A percentile compares a stretch with the other conserved stretches of the same genome.
These are phyloP conservation scores for Chauna torquata DNA, from an alignment of 2,113 vertebrate genomes.

Conservation along the genomic window DNA sequence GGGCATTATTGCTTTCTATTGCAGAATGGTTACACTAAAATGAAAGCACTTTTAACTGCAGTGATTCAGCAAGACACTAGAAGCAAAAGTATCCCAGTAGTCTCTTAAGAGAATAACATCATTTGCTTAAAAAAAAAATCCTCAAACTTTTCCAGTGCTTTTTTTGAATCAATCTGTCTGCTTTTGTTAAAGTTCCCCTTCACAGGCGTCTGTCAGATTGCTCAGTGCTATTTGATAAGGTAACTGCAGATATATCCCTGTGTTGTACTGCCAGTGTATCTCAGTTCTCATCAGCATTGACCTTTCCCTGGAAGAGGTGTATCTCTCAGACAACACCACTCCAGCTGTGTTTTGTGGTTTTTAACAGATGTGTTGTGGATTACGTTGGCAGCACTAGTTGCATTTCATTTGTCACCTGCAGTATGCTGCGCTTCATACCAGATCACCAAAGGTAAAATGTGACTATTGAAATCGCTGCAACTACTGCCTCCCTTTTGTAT, in stretches of 20 bases:
- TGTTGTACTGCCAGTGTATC: background rate
- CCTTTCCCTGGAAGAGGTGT: background rate
- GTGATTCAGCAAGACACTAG: background rate
- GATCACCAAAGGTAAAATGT: background rate
- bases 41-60: background rate
- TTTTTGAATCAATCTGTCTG: background rate
- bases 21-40: background rate
- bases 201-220: background rate
- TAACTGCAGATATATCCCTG: background rate
- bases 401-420: background rate
- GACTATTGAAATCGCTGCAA: background rate
- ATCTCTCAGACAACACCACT: background rate
- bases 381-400: background rate
- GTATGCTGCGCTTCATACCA: background rate
- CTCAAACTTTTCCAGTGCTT: background rate
- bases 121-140: background rate
- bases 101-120: background rate
- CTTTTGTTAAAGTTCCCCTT: background rate
- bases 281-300: background rate
- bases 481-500: background rate
- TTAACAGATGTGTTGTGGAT: background rate
- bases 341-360: background rate
- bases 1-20: background rate
- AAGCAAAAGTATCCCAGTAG: background rate
- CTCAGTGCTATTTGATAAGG: background rate